Percentiles rank a stretch among this genome's conserved stretches.
Conservation (phyloP, 2,113 vertebrate genomes). For the Bagarius yarrelli region DNA sequence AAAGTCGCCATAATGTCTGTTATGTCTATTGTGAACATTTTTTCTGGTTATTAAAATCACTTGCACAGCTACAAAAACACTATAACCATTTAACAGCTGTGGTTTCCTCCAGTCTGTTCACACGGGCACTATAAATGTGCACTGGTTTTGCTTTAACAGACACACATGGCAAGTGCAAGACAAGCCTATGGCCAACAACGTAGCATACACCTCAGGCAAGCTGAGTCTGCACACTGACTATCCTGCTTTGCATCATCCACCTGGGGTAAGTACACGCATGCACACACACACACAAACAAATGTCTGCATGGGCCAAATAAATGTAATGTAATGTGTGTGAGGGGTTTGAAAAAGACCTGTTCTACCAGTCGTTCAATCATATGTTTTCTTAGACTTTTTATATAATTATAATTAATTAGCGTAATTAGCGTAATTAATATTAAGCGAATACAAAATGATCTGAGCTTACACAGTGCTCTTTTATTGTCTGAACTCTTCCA, state of each 20-base stretch:
- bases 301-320: not conserved
- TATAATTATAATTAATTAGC: too few species aligned
- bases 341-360: not conserved
- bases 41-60: constrained; percentile 33
- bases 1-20: constrained; percentile 35
- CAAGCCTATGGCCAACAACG: constrained; percentile 88
- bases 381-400: not conserved
- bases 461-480: not conserved
- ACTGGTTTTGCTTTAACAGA: constrained; percentile 66
- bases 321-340: too few species aligned
- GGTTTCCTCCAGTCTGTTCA: constrained; percentile 42
- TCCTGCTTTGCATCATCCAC: constrained; percentile 84
- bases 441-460: not conserved
- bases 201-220: constrained; percentile 87
- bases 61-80: constrained; percentile 17
- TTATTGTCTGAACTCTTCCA: not conserved
- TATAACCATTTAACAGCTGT: constrained; percentile 44
- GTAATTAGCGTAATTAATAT: too few species aligned
- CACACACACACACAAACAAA: constrained; percentile 29
- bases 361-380: too few species aligned
- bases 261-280: constrained; percentile 81
- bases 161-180: constrained; percentile 95
- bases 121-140: constrained; percentile 16
- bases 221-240: constrained; percentile 91
- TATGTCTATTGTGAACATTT: constrained; percentile 35